Evolutionary conservation across 2,113 vertebrate genomes (phyloP), one percentile per base, ranked within the genome.

Genomic region (Bos indicus): DNA sequence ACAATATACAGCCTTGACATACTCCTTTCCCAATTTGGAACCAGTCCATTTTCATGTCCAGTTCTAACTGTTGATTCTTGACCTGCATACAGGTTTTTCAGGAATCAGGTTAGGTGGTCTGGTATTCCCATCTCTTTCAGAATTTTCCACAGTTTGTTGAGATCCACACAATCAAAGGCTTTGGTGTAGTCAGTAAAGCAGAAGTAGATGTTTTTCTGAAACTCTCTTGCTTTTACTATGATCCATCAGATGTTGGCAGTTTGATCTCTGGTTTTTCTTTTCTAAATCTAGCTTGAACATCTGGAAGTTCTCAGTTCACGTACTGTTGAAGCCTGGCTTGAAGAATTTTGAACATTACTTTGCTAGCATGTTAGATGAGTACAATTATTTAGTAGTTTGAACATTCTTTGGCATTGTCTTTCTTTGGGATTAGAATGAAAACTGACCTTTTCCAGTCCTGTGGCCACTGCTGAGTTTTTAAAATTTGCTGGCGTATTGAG

Each of bases 251-350:
- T 67, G 8, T 67, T 67, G 64, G 33, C 33, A 67, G 17, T 67
- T 67, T 67, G 33, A 21, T 36, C 33, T 36, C 33, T 36, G 64
- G 33, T 67, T 67, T 36, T 36, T 67, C 64, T 36, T 36, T 67
- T 19, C 64, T 67, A 67, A 67, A 67, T 67, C 64, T 33, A 67
- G n/a, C 64, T 71, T 36, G 64, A 71, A 71, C n/a, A 71, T 12
- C n/a, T 21, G n/a, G 2, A 71, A 36, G 17, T 71, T 71, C 64
- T 36, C 9, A 11, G 2, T 36, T 71, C 17, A 71, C 9, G 0
- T 71, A 71, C n/a, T 36, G 33, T 36, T 71, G 64, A 71, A 71
- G n/a, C 64, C n/a, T 71, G n/a, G 9, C 64, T 36, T 71, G 8
- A 21, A 67, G 64, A 67, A 67, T 67, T 67, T 67, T 21, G 9